Percentiles rank a stretch among this genome's conserved stretches.
These are phyloP conservation scores for Diplazon laetatorius DNA, from an alignment of 2,888 invertebrate species.

Conservation along the genomic window DNA sequence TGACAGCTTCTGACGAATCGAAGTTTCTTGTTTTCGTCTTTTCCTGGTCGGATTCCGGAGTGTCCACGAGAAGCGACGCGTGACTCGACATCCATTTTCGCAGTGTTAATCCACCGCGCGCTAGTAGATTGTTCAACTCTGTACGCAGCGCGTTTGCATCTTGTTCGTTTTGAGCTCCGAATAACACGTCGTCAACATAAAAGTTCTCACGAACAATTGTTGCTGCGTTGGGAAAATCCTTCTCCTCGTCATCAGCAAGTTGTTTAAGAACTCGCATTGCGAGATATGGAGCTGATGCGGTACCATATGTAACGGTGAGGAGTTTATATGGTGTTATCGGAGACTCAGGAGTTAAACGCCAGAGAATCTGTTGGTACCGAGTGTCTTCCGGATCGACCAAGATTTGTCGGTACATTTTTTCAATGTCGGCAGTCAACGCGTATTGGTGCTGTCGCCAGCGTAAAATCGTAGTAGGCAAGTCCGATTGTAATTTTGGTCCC, in stretches of 20 bases:
- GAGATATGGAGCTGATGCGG: slow-evolving; percentile 65
- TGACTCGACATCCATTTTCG: slow-evolving; percentile 39
- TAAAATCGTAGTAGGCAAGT: slow-evolving; percentile 30
- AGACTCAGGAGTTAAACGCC: slow-evolving; percentile 35
- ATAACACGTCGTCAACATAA: slow-evolving; percentile 72
- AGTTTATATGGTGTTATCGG: slow-evolving; percentile 39
- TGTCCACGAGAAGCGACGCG: neutral
- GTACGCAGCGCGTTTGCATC: slow-evolving; percentile 56
- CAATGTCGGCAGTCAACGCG: slow-evolving; percentile 57
- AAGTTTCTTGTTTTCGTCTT: neutral
- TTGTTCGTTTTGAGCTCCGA: slow-evolving; percentile 60
- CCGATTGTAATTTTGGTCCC: slow-evolving; percentile 44
- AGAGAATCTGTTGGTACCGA: slow-evolving; percentile 55
- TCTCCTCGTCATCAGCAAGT: slow-evolving; percentile 62
- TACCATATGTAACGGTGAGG: slow-evolving; percentile 59
- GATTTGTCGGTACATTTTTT: slow-evolving; percentile 63
- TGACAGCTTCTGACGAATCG: slow-evolving; percentile 15
- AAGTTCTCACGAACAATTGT: slow-evolving; percentile 55
- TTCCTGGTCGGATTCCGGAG: slow-evolving; percentile 4
- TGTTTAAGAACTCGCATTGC: too few relatives aligned
- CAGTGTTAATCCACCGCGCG: slow-evolving; percentile 24
- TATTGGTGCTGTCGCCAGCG: slow-evolving; percentile 53
- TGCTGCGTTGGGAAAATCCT: slow-evolving; percentile 58
- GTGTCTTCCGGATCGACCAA: too few relatives aligned
- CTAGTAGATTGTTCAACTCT: slow-evolving; percentile 52